Conservation (phyloP, 2,888 invertebrate species). For the Cylloceria caligata region DNA sequence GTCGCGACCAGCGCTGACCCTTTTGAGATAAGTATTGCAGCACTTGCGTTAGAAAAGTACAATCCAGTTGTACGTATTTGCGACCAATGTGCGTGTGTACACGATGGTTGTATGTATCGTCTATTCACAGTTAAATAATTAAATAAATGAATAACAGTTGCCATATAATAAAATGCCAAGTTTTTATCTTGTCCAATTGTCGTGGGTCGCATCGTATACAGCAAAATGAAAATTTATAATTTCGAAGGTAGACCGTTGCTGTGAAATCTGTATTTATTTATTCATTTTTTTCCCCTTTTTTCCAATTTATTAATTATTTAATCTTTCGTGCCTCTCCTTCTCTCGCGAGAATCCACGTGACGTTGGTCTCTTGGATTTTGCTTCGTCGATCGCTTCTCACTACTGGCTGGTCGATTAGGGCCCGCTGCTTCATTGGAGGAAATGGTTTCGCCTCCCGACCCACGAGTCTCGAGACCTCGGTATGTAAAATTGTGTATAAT, state of each 20-base stretch:
- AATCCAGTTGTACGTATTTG: too few species aligned
- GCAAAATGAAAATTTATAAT: neutral
- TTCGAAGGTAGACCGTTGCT: neutral
- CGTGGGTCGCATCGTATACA: too few species aligned
- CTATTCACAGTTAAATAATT: too few species aligned
- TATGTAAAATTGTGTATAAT: constrained; percentile 68
- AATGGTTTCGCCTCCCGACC: constrained; percentile 53
- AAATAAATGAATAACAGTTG: too few species aligned
- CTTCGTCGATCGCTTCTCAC: constrained; percentile 54
- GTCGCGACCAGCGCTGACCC: too few species aligned
- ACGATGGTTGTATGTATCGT: too few species aligned
- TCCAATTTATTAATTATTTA: constrained; percentile 51
- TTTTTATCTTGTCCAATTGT: too few species aligned
- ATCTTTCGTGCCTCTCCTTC: constrained; percentile 1
- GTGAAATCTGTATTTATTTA: constrained; percentile 17
- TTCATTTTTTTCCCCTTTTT: constrained; percentile 46
- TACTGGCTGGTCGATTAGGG: constrained; percentile 59
- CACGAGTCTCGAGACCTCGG: constrained; percentile 53
- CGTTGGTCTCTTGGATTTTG: constrained; percentile 43
- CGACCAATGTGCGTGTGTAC: too few species aligned
- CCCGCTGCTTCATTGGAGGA: constrained; percentile 64
- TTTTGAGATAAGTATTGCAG: too few species aligned
- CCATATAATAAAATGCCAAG: too few species aligned
- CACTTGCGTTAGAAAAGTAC: too few species aligned
- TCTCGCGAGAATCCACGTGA: constrained; percentile 22